Percentiles rank a stretch among this genome's conserved stretches.
Evolutionary conservation across 2,888 invertebrate genomes (phyloP).

Genomic region (Phalera bucephala): DNA sequence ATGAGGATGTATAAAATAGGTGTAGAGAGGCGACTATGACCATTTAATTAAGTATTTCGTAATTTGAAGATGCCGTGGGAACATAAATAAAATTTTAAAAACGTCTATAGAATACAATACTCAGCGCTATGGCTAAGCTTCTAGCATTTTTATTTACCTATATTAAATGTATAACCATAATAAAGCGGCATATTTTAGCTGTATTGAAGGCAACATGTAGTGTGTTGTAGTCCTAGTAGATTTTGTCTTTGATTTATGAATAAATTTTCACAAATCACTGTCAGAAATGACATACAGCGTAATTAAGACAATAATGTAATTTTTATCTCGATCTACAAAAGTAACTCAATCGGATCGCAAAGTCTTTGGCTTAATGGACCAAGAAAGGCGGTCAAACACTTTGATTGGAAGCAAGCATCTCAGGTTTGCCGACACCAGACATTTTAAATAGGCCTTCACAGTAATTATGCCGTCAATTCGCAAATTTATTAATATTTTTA

Average conservation of each 20-base stretch:
- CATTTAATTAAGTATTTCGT: slow-evolving; percentile 29
- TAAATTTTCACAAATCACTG: slow-evolving; percentile 23
- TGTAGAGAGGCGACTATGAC: slow-evolving; percentile 14
- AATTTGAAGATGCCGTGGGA: slow-evolving; percentile 31
- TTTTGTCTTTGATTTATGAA: too few relatives aligned
- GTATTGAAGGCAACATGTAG: too few relatives aligned
- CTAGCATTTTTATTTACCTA: too few relatives aligned
- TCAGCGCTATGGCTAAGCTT: too few relatives aligned
- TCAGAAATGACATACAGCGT: slow-evolving; percentile 45
- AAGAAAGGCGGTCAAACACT: slow-evolving; percentile 36
- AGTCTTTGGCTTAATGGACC: slow-evolving; percentile 55
- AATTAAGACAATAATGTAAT: slow-evolving; percentile 52
- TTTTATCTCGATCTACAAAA: slow-evolving; percentile 42
- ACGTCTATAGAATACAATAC: background rate
- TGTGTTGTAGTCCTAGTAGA: too few relatives aligned
- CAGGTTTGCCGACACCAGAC: slow-evolving; percentile 45
- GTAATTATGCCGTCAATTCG: slow-evolving; percentile 65
- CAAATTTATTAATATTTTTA: slow-evolving; percentile 63
- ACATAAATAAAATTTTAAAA: slow-evolving; percentile 11
- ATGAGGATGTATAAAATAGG: slow-evolving; percentile 28
- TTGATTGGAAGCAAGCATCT: slow-evolving; percentile 35
- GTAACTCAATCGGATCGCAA: slow-evolving; percentile 62
- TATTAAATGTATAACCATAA: too few relatives aligned
- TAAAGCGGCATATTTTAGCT: too few relatives aligned
- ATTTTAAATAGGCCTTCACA: slow-evolving; percentile 47